A percentile compares a stretch with the other conserved stretches of the same genome.
These are phyloP conservation scores for Elachura formosa DNA, from an alignment of 2,113 vertebrate species.

Conservation along the genomic window DNA sequence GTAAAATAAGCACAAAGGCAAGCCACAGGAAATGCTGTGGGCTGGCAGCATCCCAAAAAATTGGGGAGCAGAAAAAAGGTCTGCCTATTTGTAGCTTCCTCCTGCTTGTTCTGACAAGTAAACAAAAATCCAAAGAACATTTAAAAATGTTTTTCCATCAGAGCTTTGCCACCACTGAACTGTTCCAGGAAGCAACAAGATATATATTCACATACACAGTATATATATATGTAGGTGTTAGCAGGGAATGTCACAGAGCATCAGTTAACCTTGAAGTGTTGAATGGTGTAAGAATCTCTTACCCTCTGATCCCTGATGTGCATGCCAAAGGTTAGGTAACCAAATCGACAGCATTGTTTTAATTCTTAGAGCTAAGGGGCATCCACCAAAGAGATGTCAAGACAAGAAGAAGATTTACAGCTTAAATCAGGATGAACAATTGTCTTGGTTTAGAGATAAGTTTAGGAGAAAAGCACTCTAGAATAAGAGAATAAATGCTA, in stretches of 20 bases:
- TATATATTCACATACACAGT: too few species aligned
- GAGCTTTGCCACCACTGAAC: neutral
- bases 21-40: neutral
- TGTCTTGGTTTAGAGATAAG: neutral
- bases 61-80: neutral
- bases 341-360: neutral
- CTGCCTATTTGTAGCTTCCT: neutral
- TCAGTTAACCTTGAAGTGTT: neutral
- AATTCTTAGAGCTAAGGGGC: neutral
- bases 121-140: neutral
- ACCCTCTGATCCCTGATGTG: neutral
- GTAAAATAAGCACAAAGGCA: neutral
- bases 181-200: neutral
- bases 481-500: neutral
- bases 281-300: neutral
- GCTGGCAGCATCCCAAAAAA: neutral
- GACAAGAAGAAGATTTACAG: neutral
- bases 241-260: neutral
- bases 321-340: neutral
- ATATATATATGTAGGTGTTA: neutral
- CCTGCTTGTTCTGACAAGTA: neutral
- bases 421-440: neutral
- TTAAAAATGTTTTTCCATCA: neutral
- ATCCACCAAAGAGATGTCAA: neutral
- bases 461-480: neutral